A percentile compares a stretch with the other conserved stretches of the same genome.
phyloP scores from a whole-genome alignment of 35 echinoderm and acorn worm genomes.

The Hemicentrotus pulcherrimus region DNA sequence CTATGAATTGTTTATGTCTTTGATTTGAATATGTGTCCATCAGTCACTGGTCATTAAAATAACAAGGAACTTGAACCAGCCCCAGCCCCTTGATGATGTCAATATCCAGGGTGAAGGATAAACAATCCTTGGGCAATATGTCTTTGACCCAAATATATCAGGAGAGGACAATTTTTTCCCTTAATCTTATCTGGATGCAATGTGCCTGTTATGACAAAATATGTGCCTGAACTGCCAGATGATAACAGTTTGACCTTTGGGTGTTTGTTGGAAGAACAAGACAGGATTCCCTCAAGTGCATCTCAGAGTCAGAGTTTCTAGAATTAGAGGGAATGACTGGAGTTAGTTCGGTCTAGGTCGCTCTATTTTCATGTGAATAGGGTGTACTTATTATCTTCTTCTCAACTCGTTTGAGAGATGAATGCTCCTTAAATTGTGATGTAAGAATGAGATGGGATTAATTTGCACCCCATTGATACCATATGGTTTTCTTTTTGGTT shows the following conservation, averaged over 20 bases:
- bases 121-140: not conserved
- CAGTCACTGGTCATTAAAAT: not conserved
- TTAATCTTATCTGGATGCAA: not conserved
- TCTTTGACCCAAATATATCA: not conserved
- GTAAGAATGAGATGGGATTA: too few species aligned
- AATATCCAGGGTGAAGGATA: not conserved
- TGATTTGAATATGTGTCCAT: not conserved
- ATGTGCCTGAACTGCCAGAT: not conserved
- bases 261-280: not conserved
- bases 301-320: too few species aligned
- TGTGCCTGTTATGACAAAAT: not conserved
- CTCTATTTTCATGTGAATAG: too few species aligned
- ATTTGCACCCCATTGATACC: too few species aligned
- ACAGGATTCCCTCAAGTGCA: not conserved
- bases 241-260: not conserved
- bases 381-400: too few species aligned
- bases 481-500: too few species aligned
- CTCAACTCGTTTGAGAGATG: too few species aligned
- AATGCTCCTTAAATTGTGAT: too few species aligned
- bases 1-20: not conserved
- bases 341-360: too few species aligned
- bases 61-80: not conserved
- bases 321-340: too few species aligned
- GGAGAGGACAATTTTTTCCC: not conserved
- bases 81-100: not conserved